These are phyloP conservation scores for Drosophila tropicalis DNA, from an alignment of 1,140 invertebrate genomes.

Conservation along the genomic window DNA sequence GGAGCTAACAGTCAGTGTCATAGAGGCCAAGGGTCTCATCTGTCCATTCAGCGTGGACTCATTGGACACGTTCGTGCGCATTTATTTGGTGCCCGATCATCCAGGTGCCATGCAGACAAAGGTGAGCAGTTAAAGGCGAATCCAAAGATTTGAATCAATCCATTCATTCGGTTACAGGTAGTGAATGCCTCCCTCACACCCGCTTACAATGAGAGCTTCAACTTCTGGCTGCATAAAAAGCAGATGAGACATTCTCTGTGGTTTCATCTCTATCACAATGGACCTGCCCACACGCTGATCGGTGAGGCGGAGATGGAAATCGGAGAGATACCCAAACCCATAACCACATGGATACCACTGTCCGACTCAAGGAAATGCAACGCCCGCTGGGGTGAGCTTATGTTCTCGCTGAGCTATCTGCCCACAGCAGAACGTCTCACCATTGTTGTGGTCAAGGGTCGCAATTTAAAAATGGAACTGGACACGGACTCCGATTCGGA, in stretches of 20 bases:
- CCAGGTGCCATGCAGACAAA: constrained; percentile 89
- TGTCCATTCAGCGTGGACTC: constrained; percentile 86
- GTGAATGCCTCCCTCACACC: constrained; percentile 86
- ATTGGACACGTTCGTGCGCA: constrained; percentile 90
- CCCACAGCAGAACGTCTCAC: constrained; percentile 91
- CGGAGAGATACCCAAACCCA: constrained; percentile 83
- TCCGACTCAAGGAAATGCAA: constrained; percentile 85
- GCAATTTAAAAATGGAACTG: constrained; percentile 87
- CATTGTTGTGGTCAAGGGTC: constrained; percentile 91
- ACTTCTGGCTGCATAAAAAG: constrained; percentile 87
- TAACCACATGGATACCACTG: constrained; percentile 85
- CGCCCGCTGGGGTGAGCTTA: constrained; percentile 89
- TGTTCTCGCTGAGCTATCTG: constrained; percentile 92
- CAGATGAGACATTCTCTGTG: constrained; percentile 77
- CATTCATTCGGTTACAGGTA: constrained; percentile 40
- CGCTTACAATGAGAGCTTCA: constrained; percentile 89
- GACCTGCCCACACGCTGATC: constrained; percentile 77
- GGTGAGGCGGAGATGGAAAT: constrained; percentile 85
- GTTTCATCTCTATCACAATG: constrained; percentile 83
- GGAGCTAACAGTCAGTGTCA: constrained; percentile 89
- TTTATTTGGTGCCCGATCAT: constrained; percentile 89
- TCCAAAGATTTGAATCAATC: too few relatives aligned
- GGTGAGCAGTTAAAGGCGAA: constrained; percentile 72
- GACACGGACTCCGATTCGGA: constrained; percentile 68
- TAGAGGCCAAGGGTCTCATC: constrained; percentile 90